Percentiles rank a stretch among this genome's conserved stretches.
phyloP scores from a whole-genome alignment of 2,888 invertebrate species.

The Carterocephalus palaemon region DNA sequence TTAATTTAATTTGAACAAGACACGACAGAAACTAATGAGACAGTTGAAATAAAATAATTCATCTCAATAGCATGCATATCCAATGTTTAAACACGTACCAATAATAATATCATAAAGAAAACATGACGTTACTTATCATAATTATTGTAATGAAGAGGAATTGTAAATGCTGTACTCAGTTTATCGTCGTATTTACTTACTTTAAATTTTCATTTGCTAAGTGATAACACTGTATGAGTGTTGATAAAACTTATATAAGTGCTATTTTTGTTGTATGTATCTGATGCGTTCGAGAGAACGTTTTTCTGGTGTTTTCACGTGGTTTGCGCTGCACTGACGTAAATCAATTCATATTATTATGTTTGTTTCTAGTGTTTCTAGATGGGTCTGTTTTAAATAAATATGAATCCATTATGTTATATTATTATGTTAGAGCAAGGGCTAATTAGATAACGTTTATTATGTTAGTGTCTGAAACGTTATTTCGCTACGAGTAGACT shows the following conservation, averaged over 20 bases:
- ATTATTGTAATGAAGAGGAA: constrained; percentile 11
- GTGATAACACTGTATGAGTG: constrained; percentile 19
- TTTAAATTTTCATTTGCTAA: constrained; percentile 21
- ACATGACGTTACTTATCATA: constrained; percentile 18
- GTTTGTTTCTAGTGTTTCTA: too few relatives aligned
- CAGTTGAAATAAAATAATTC: too few relatives aligned
- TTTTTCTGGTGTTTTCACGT: constrained; percentile 2
- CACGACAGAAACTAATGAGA: too few relatives aligned
- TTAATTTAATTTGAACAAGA: too few relatives aligned
- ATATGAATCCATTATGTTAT: too few relatives aligned
- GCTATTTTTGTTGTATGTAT: constrained; percentile 21
- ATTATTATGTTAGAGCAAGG: too few relatives aligned
- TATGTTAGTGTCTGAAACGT: too few relatives aligned
- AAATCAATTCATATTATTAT: too few relatives aligned
- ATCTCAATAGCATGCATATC: too few relatives aligned
- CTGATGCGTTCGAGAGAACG: constrained; percentile 1
- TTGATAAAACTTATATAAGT: constrained; percentile 23
- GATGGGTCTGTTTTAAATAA: too few relatives aligned
- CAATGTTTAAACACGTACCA: constrained; percentile 5
- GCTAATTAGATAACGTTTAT: too few relatives aligned
- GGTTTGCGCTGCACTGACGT: constrained; percentile 4
- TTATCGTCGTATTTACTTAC: constrained; percentile 25
- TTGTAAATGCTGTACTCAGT: constrained; percentile 12
- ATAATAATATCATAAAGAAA: constrained; percentile 14
- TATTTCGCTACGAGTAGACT: too few relatives aligned